A percentile compares a stretch with the other conserved stretches of the same genome.
These are phyloP conservation scores for Myiothlypis chrysogaster DNA, from an alignment of 2,797 vertebrate species.

Conservation along the genomic window DNA sequence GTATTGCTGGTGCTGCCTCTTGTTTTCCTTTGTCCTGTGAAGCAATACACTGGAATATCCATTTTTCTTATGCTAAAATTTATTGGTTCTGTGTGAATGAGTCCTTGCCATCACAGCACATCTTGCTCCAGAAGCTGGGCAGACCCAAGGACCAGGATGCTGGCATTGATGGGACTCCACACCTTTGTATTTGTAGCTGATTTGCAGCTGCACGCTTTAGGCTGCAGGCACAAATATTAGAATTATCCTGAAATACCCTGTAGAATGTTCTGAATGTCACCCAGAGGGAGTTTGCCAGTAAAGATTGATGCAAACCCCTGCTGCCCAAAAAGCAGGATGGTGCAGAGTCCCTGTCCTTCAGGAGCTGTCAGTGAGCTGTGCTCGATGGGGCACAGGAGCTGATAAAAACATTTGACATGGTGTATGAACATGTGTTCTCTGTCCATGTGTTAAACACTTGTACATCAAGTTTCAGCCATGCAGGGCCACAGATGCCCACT, in stretches of 20 bases:
- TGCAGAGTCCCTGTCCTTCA: not conserved
- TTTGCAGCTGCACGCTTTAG: not conserved
- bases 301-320: not conserved
- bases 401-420: too few species aligned
- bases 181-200: not conserved
- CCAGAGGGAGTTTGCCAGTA: not conserved
- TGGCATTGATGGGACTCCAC: not conserved
- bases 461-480: not conserved
- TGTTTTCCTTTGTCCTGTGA: not conserved
- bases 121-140: not conserved
- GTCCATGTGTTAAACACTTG: not conserved
- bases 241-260: accelerated
- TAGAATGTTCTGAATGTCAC: accelerated
- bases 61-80: not conserved
- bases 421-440: not conserved
- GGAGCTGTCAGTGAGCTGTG: not conserved
- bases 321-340: not conserved
- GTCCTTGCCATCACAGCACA: not conserved
- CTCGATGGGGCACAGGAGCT: not conserved
- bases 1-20: not conserved
- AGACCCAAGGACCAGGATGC: not conserved
- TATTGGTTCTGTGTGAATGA: accelerated
- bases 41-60: not conserved
- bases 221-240: not conserved
- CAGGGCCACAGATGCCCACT: not conserved